phyloP scores from a whole-genome alignment of 1,140 invertebrate species.

The Papilio glaucus region DNA sequence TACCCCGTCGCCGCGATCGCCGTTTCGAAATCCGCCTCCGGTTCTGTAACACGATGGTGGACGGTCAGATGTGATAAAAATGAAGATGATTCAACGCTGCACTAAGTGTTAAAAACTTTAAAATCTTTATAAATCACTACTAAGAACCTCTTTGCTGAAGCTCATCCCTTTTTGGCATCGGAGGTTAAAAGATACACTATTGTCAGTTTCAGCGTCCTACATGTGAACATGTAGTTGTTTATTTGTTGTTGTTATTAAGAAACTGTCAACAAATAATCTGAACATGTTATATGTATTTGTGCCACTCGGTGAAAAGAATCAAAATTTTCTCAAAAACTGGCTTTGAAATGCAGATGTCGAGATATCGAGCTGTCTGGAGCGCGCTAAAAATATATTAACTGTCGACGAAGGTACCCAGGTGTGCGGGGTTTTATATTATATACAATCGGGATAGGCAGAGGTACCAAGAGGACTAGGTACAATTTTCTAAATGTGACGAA shows the following conservation, averaged over 20 bases:
- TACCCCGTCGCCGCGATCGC: constrained; percentile 85
- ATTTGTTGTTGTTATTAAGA: too few species aligned
- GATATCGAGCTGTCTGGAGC: background rate
- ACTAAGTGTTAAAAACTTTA: too few species aligned
- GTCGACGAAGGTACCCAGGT: background rate
- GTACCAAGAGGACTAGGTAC: background rate
- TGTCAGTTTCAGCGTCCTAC: too few species aligned
- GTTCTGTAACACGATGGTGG: constrained; percentile 48
- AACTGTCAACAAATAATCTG: too few species aligned
- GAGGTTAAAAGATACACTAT: too few species aligned
- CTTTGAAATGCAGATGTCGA: constrained; percentile 10
- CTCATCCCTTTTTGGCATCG: too few species aligned
- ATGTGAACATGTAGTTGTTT: too few species aligned
- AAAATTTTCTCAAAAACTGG: constrained; percentile 15
- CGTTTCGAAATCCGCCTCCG: constrained; percentile 84
- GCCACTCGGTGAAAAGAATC: background rate
- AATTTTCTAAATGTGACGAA: background rate
- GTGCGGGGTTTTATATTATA: background rate
- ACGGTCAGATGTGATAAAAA: too few species aligned
- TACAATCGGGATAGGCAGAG: background rate
- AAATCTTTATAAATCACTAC: too few species aligned
- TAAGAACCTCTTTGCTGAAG: too few species aligned
- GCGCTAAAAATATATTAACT: background rate
- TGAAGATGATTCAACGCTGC: too few species aligned
- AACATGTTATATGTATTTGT: background rate